phyloP scores from a whole-genome alignment of 1,140 invertebrate species.

The Charaxes varanes region DNA sequence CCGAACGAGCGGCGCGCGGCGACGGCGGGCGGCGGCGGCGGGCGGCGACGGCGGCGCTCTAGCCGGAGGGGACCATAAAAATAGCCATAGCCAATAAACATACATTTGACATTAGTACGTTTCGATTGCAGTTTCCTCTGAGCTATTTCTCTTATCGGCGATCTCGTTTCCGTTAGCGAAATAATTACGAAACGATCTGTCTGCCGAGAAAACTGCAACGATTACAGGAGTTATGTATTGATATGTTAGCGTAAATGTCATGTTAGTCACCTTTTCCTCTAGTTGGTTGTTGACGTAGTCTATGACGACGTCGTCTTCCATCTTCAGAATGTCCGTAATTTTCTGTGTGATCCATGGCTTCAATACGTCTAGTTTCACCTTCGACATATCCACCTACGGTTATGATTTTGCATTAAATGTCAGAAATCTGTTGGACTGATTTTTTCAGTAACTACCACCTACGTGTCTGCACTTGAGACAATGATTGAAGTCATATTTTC shows the following conservation, averaged over 20 bases:
- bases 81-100: constrained; percentile 75
- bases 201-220: constrained; percentile 72
- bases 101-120: constrained; percentile 55
- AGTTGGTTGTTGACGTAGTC: constrained; percentile 99
- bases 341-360: constrained; percentile 99
- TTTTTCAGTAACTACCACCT: too few species aligned
- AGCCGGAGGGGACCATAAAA: constrained; percentile 73
- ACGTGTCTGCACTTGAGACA: too few species aligned
- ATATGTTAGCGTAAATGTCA: constrained; percentile 27
- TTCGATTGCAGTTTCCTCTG: constrained; percentile 72
- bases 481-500: too few species aligned
- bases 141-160: too few species aligned
- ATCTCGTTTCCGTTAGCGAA: too few species aligned
- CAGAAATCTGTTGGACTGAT: too few species aligned
- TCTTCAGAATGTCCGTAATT: constrained; percentile 94
- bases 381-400: constrained; percentile 99
- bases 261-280: constrained; percentile 87
- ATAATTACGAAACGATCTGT: too few species aligned
- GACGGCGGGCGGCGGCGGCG: constrained; percentile 54
- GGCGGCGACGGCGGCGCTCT: constrained; percentile 62
- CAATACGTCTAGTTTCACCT: constrained; percentile 97
- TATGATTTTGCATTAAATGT: too few species aligned
- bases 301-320: constrained; percentile 98
- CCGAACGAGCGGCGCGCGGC: constrained; percentile 57
- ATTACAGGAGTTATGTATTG: constrained; percentile 58